A percentile compares a stretch with the other conserved stretches of the same genome.
These are phyloP conservation scores for Nesidiocoris tenuis DNA, from an alignment of 2,888 invertebrate species.

Conservation along the genomic window DNA sequence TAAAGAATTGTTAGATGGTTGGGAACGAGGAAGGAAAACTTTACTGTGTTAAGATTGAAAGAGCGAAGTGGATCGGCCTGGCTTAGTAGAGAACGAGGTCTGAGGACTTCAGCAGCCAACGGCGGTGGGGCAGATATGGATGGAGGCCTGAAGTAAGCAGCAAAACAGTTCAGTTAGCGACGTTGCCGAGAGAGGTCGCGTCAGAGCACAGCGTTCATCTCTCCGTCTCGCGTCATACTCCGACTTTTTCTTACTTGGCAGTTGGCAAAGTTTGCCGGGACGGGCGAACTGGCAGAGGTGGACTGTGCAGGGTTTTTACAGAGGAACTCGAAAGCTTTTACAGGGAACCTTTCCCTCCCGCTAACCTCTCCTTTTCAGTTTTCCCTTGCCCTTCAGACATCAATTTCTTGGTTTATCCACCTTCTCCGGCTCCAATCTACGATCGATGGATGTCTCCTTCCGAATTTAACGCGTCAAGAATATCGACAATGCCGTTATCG, in stretches of 20 bases:
- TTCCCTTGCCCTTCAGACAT: background rate
- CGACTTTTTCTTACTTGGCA: background rate
- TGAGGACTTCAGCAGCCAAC: background rate
- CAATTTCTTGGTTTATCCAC: background rate
- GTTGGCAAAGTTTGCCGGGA: background rate
- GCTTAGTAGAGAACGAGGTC: background rate
- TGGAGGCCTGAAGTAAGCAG: background rate
- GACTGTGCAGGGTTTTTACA: conserved; percentile 8
- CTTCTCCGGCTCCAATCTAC: conserved; percentile 23
- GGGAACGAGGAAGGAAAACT: background rate
- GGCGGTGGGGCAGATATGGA: background rate
- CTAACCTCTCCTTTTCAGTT: too few relatives aligned
- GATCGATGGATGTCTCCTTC: too few relatives aligned
- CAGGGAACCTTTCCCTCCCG: background rate
- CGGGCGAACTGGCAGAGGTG: background rate
- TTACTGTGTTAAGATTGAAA: too few relatives aligned
- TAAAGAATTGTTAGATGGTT: conserved; percentile 21
- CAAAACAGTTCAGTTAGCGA: background rate
- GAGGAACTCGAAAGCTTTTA: conserved; percentile 14
- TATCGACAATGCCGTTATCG: too few relatives aligned
- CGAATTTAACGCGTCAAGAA: too few relatives aligned
- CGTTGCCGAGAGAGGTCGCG: background rate
- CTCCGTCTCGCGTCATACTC: background rate
- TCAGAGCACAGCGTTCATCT: background rate
- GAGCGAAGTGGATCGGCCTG: background rate